Evolutionary conservation across 2,113 vertebrate species (phyloP).

Genomic region (Vireo altiloquus): DNA sequence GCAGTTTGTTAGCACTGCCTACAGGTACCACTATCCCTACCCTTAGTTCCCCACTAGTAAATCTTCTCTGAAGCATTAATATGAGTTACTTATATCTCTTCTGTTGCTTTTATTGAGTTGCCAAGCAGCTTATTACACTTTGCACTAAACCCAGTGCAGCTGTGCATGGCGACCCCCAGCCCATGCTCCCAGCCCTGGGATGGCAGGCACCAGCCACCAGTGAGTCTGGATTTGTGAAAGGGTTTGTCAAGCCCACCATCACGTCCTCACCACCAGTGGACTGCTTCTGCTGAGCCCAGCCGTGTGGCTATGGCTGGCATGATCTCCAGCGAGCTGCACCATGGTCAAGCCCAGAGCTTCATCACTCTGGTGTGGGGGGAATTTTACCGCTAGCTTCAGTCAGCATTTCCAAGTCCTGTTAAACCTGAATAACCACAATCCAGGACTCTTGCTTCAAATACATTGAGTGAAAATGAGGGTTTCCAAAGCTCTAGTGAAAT

Average conservation of each 20-base stretch:
- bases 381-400: background rate
- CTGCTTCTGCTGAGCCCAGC: background rate
- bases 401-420: conserved; percentile 3
- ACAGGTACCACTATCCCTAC: background rate
- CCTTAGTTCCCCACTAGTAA: background rate
- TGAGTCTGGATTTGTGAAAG: background rate
- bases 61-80: background rate
- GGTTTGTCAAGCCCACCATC: background rate
- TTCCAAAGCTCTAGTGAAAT: background rate
- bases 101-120: background rate
- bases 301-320: background rate
- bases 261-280: background rate
- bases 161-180: background rate
- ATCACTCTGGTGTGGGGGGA: background rate
- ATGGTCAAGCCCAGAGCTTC: background rate
- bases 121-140: background rate
- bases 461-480: background rate
- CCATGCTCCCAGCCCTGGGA: background rate
- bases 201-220: background rate
- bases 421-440: conserved; percentile 57
- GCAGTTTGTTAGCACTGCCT: background rate
- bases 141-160: background rate
- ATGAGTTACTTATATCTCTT: background rate
- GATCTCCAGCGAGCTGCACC: background rate
- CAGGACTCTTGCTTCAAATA: background rate